Conservation (phyloP, 1,140 invertebrate genomes). For the Drosophila athabasca region DNA sequence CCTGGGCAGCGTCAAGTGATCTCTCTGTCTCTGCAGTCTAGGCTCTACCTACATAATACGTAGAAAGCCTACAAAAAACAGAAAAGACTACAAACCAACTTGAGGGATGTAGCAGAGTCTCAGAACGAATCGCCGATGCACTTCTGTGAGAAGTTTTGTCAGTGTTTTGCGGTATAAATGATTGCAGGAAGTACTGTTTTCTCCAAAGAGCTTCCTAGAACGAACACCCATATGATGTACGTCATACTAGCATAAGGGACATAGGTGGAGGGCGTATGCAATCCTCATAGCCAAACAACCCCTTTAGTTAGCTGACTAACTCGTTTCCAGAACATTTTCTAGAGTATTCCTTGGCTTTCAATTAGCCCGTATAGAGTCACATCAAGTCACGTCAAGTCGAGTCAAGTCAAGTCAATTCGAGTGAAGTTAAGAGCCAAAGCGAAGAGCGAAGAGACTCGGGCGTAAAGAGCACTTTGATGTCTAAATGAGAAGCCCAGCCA, state of each 20-base stretch:
- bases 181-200: too few species aligned
- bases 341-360: slow-evolving; percentile 20
- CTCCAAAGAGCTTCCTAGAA: too few species aligned
- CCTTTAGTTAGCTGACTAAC: too few species aligned
- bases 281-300: too few species aligned
- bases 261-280: too few species aligned
- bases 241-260: too few species aligned
- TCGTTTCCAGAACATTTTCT: background rate
- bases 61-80: slow-evolving; percentile 13
- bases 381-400: slow-evolving; percentile 9
- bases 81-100: slow-evolving; percentile 13
- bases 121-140: slow-evolving; percentile 7
- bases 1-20: too few species aligned
- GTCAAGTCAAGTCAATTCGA: slow-evolving; percentile 16
- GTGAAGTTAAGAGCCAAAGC: slow-evolving; percentile 34
- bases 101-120: background rate
- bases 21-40: too few species aligned
- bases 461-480: slow-evolving; percentile 30
- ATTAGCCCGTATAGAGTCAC: slow-evolving; percentile 32
- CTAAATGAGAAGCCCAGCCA: slow-evolving; percentile 20
- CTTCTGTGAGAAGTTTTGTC: background rate
- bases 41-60: background rate
- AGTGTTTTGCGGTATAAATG: too few species aligned
- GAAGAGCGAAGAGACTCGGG: slow-evolving; percentile 31
- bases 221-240: too few species aligned